Evolutionary conservation across 2,797 vertebrate genomes (phyloP).

Genomic region (Pangasius mekongensis): DNA sequence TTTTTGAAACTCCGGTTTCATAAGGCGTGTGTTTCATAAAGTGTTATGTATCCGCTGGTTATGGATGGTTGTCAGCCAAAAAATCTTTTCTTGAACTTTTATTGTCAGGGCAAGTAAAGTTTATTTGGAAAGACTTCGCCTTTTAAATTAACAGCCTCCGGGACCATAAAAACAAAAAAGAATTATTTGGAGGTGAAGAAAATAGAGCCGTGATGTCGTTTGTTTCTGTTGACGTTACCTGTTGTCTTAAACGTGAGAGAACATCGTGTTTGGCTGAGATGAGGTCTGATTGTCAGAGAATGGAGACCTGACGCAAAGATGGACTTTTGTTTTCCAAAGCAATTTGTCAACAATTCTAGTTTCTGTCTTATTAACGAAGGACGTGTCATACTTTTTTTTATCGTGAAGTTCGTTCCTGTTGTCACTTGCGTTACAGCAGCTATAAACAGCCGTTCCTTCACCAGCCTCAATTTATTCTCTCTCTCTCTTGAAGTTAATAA

Average conservation of each 20-base stretch:
- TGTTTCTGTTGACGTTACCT: neutral
- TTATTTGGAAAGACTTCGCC: neutral
- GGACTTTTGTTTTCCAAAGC: neutral
- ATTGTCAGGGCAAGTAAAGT: neutral
- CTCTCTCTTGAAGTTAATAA: too few relatives aligned
- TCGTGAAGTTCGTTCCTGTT: too few relatives aligned
- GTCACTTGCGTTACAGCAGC: too few relatives aligned
- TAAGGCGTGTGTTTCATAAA: slow-evolving; percentile 27
- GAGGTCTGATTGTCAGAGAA: neutral
- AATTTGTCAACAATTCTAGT: neutral
- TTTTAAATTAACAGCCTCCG: neutral
- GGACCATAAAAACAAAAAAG: neutral
- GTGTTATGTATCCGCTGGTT: slow-evolving; percentile 36
- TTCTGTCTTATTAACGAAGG: neutral
- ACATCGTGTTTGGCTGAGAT: neutral
- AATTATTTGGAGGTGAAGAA: neutral
- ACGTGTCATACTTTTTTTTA: neutral
- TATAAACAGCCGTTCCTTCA: too few relatives aligned
- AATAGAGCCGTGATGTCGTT: neutral
- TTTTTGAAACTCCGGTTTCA: slow-evolving; percentile 41
- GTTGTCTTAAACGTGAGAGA: neutral
- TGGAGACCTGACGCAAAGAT: neutral
- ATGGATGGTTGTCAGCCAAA: slow-evolving; percentile 13
- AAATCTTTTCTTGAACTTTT: neutral
- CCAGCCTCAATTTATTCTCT: too few relatives aligned